A percentile compares a stretch with the other conserved stretches of the same genome.
phyloP scores from a whole-genome alignment of 2,113 vertebrate species.

The Panthera tigris region DNA sequence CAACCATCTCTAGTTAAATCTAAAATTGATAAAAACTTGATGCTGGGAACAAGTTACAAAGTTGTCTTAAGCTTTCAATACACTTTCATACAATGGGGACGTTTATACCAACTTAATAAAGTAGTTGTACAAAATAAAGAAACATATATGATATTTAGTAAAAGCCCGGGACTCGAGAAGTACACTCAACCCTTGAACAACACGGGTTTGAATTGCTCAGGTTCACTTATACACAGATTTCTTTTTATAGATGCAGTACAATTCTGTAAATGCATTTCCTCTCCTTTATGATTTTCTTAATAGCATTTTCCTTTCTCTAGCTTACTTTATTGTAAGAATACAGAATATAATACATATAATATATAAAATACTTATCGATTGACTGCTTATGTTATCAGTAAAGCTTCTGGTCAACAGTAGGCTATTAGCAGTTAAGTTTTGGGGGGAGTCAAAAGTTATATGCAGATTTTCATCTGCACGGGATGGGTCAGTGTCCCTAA shows the following conservation, averaged over 20 bases:
- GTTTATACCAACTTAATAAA: background rate
- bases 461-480: background rate
- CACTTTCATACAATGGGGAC: background rate
- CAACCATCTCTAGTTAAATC: background rate
- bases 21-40: background rate
- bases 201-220: background rate
- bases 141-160: background rate
- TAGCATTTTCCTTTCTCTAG: background rate
- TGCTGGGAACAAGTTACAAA: background rate
- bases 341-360: background rate
- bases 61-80: background rate
- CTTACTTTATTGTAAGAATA: background rate
- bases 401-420: background rate
- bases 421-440: background rate
- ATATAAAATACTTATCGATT: background rate
- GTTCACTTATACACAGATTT: background rate
- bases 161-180: background rate
- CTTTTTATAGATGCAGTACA: background rate
- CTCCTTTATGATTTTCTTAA: background rate
- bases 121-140: background rate
- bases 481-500: background rate
- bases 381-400: background rate
- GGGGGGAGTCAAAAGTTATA: background rate
- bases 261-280: background rate
- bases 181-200: background rate